phyloP scores from a whole-genome alignment of 37 sponge, comb jelly and placozoan genomes.

The Lycopodina hypogea region DNA sequence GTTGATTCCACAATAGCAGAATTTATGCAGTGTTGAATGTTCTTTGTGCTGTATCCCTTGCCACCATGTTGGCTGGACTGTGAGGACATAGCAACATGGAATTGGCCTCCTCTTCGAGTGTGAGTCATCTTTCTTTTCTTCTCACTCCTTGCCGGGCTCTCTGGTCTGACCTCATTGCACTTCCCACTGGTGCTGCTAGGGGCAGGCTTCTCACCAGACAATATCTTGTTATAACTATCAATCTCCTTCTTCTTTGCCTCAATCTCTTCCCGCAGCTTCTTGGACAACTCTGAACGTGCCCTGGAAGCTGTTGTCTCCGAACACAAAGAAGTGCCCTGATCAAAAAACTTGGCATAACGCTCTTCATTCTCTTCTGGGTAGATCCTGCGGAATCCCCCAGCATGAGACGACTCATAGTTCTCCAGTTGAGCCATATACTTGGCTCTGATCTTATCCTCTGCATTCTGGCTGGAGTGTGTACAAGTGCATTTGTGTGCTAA shows the following conservation, averaged over 20 bases:
- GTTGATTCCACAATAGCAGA: too few relatives aligned
- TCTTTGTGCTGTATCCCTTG: too few relatives aligned
- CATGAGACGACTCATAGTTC: constrained; percentile 59
- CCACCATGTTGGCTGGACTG: too few relatives aligned
- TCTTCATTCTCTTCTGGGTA: constrained; percentile 74
- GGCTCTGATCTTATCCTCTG: constrained; percentile 32
- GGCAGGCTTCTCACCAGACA: not conserved
- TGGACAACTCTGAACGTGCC: constrained; percentile 76
- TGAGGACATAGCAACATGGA: not conserved
- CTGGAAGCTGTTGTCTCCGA: constrained; percentile 90
- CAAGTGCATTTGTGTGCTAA: too few relatives aligned
- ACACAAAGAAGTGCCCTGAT: constrained; percentile 88
- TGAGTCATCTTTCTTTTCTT: not conserved
- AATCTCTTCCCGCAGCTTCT: constrained; percentile 61
- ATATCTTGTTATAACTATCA: constrained; percentile 3
- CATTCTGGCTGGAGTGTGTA: not conserved
- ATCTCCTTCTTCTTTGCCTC: constrained; percentile 58
- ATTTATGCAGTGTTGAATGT: too few relatives aligned
- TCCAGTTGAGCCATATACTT: constrained; percentile 43
- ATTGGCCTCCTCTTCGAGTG: not conserved
- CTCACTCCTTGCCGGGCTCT: constrained; percentile 32
- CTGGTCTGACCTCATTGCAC: constrained; percentile 22
- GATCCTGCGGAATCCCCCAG: constrained; percentile 77
- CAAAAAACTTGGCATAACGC: constrained; percentile 80
- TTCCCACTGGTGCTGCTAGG: not conserved